Conservation (phyloP, 2,888 invertebrate species). For the Fragum whitleyi region DNA sequence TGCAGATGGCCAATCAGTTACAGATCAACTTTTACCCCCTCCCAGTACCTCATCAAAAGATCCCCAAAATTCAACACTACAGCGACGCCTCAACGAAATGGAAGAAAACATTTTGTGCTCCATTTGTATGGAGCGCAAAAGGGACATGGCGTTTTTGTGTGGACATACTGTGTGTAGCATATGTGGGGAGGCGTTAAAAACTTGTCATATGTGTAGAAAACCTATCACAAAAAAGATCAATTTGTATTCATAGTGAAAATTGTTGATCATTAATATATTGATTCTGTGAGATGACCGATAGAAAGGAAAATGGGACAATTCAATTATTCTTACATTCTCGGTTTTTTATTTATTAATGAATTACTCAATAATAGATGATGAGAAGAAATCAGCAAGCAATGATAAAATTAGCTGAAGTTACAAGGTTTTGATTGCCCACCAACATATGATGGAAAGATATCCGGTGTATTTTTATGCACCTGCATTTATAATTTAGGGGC, state of each 20-base stretch:
- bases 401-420: too few species aligned
- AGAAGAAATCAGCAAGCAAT: too few species aligned
- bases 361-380: too few species aligned
- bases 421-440: too few species aligned
- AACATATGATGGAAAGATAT: too few species aligned
- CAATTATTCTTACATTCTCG: too few species aligned
- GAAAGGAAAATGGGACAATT: too few species aligned
- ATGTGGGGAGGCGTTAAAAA: slow-evolving; percentile 92
- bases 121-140: slow-evolving; percentile 94
- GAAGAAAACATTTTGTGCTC: slow-evolving; percentile 94
- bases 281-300: neutral
- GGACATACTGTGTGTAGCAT: slow-evolving; percentile 94
- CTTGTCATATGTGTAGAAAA: slow-evolving; percentile 94
- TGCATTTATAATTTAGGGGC: too few species aligned
- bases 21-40: slow-evolving; percentile 2
- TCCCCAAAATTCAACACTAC: slow-evolving; percentile 58
- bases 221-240: slow-evolving; percentile 91
- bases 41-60: slow-evolving; percentile 33
- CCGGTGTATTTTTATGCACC: too few species aligned
- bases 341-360: too few species aligned
- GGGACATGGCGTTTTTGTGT: slow-evolving; percentile 94
- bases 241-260: slow-evolving; percentile 83
- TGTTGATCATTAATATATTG: neutral
- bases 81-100: slow-evolving; percentile 91
- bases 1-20: slow-evolving; percentile 6